Conservation (phyloP, 2,888 invertebrate species). For the Sarcophaga subvicina region DNA sequence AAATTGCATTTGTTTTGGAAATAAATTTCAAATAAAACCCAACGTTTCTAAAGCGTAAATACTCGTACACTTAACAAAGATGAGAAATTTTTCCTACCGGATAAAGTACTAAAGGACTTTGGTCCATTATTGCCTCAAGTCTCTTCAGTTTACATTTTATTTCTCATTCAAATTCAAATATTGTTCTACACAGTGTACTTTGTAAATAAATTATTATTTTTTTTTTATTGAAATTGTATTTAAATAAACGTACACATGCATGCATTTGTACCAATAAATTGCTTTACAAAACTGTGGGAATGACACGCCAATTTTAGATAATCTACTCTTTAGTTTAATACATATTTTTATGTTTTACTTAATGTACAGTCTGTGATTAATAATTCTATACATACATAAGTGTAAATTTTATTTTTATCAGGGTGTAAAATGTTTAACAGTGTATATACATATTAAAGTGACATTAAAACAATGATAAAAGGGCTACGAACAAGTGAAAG, state of each 20-base stretch:
- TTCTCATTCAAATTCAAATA: too few species aligned
- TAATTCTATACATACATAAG: not conserved
- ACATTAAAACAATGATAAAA: not conserved
- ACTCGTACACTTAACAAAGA: too few species aligned
- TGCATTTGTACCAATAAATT: not conserved
- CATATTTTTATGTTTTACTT: not conserved
- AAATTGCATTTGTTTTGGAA: too few species aligned
- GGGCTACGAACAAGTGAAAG: too few species aligned
- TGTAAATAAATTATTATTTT: not conserved
- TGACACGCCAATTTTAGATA: constrained; percentile 21
- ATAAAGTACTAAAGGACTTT: too few species aligned
- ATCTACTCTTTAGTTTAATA: constrained; percentile 17
- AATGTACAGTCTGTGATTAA: not conserved
- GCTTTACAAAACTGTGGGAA: not conserved
- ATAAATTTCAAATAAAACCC: too few species aligned
- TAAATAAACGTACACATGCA: not conserved
- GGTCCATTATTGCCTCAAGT: too few species aligned
- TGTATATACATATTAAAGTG: not conserved
- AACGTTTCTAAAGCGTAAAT: too few species aligned
- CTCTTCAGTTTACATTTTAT: too few species aligned
- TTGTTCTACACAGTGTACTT: too few species aligned
- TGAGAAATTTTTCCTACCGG: too few species aligned
- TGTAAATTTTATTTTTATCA: not conserved
- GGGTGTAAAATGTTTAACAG: too few species aligned
- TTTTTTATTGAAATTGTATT: not conserved